Base-by-base conservation (phyloP, 2,797 vertebrate genomes). In the Petrocephalus sullivani region DNA sequence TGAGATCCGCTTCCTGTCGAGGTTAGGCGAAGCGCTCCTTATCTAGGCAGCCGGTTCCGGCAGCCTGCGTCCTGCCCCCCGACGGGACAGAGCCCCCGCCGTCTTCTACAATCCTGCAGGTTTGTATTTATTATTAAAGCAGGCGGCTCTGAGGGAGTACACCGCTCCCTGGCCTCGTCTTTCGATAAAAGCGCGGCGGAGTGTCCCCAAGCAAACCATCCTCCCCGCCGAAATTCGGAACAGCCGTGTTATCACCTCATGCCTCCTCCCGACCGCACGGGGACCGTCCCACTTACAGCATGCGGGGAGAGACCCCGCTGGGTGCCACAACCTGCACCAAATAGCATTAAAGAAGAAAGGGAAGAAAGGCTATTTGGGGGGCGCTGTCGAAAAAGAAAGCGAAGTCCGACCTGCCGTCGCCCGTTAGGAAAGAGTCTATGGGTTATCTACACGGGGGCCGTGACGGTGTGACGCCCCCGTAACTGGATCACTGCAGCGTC, bases 61-160 rank as follows among this genome's bases (percentile, higher is more conserved):
- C 16, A 78, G 71, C 71, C 71, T 78, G 71, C 14, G 6, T 46
- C 16, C 71, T n/a, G 71, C 33, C 37, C 61, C 64, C 64, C 10
- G 23, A 67, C 0, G 64, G 64, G 64, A 16, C 28, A 67, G 28
- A 67, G 28, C 64, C 64, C 71, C 71, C 71, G 37, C 71, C 16
- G 37, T 78, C 71, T 78, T 78, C 37, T 19, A 78, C 71, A 78
- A 78, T 78, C 37, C 33, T 16, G 71, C 37, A 46, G 71, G 37
- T 78, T 78, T 46, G 71, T 78, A 78, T 46, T 78, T 78, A 78
- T 78, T 78, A 78, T 41, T 41, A 78, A 78, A 78, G 37, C 64
- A 33, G 23, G 64, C 64, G 64, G 64, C 10, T 33, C 4, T 4
- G 28, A 9, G 61, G 61, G 3, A 64, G 61, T 9, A 3, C 2